Conservation (phyloP, 2,797 vertebrate genomes). For the Xyrichtys novacula region DNA sequence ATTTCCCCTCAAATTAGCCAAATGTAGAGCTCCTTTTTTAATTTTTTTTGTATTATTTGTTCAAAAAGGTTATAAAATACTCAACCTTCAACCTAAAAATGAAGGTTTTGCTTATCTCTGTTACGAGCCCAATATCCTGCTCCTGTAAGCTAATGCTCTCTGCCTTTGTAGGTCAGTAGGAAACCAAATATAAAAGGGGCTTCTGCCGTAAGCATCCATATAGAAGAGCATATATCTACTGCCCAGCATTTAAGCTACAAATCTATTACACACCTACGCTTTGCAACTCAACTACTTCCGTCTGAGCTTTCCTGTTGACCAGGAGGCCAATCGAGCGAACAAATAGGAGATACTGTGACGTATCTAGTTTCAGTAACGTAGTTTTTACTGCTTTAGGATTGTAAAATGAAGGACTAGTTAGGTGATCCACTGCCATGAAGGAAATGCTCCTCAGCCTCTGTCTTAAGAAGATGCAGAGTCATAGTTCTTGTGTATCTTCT, state of each 20-base stretch:
- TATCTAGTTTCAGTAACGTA: conserved; percentile 10
- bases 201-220: conserved; percentile 19
- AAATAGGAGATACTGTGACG: conserved; percentile 32
- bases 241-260: conserved; percentile 11
- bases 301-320: conserved; percentile 27
- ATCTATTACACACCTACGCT: conserved; percentile 21
- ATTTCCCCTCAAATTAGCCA: background rate
- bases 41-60: background rate
- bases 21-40: background rate
- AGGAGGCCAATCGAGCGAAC: conserved; percentile 25
- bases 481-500: conserved; percentile 13
- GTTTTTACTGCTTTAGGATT: conserved; percentile 19
- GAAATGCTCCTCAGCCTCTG: conserved; percentile 29
- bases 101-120: background rate
- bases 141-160: conserved; percentile 8
- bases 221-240: conserved; percentile 10
- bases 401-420: conserved; percentile 40
- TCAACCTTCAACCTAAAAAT: background rate
- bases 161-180: conserved; percentile 21
- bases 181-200: conserved; percentile 3
- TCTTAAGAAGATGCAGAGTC: conserved; percentile 27
- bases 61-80: background rate
- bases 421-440: conserved; percentile 66
- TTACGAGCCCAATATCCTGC: background rate
- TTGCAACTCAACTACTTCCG: conserved; percentile 20